phyloP scores from a whole-genome alignment of 2,797 vertebrate genomes.

The Perodicticus potto region DNA sequence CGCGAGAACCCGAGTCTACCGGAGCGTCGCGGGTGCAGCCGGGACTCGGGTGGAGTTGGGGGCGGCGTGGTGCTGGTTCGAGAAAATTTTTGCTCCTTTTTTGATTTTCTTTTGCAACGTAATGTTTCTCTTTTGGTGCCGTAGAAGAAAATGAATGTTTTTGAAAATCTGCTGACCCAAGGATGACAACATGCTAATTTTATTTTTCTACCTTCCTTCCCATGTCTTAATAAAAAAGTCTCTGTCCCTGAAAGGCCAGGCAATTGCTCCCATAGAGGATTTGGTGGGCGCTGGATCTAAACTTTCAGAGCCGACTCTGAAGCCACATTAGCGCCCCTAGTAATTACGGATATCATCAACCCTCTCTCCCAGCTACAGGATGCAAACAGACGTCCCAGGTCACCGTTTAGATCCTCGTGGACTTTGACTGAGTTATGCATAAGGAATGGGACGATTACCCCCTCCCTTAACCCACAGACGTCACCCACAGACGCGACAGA shows the following conservation, averaged over 20 bases:
- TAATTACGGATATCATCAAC: background rate
- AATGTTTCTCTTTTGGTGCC: background rate
- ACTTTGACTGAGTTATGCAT: background rate
- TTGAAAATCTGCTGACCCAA: background rate
- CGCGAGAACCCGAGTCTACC: accelerated
- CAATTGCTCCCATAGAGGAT: background rate
- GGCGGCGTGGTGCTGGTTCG: background rate
- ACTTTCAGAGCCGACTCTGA: background rate
- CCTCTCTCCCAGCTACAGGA: background rate
- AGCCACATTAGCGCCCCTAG: background rate
- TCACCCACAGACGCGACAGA: background rate
- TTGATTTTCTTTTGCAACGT: conserved; percentile 12
- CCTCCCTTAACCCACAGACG: background rate
- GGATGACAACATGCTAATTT: background rate
- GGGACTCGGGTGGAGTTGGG: background rate
- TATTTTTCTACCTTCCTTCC: background rate
- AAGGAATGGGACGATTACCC: background rate
- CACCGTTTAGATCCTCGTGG: background rate
- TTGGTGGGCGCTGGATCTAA: background rate
- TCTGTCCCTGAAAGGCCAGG: background rate
- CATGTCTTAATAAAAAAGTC: background rate
- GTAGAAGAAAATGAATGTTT: conserved; percentile 15
- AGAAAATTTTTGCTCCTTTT: background rate
- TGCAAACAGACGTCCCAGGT: background rate
- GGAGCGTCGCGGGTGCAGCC: background rate